Base-by-base conservation (phyloP, 37 sponge, comb jelly and placozoan species). In the Cladorhizidae sp. region DNA sequence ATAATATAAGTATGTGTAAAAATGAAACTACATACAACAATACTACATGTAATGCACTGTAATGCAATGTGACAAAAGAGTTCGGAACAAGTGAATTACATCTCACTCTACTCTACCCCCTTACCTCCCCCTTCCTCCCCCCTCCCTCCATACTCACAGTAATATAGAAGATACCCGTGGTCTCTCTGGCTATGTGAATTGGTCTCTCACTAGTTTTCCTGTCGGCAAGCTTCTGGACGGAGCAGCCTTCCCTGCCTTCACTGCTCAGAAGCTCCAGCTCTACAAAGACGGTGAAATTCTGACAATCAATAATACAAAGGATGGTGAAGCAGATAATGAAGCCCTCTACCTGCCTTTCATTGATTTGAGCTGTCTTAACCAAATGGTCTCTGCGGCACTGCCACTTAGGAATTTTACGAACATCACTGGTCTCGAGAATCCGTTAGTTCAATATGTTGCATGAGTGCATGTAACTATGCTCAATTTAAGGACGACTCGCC, bases 321-420 rank as follows among this genome's bases (percentile, higher is more conserved):
- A 43, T 6, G 32, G 40, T 28, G 40, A 67, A 23, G 52, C 1
- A 0, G 68, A 52, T 2, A 12, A 22, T n/a, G 54, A 70, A 36
- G 57, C 29, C 20, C 79, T 86, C 40, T 86, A 81, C 49, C 83
- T 91, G 9, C 91, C 91, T 0, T 91, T 86, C 73, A 40, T 91
- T 40, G 64, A 91, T 61, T 41, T 74, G 1, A 28, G 26, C n/a
- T 85, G 86, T 50, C 35, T 84, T 39, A 2, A 0, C 15, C 0
- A 33, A 3, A 80, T 28, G 7, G 57, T 67, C 15, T 28, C 68
- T 17, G 26, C n/a, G n/a, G n/a, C n/a, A n/a, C n/a, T n/a, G n/a
- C n/a, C n/a, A n/a, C n/a, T n/a, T n/a, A n/a, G n/a, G 54, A 52
- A 18, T 15, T 52, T 11, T 52, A 52, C 11, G 54, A 18, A 15